Conservation (phyloP, 2,888 invertebrate genomes). For the Drosophila demipolita region DNA sequence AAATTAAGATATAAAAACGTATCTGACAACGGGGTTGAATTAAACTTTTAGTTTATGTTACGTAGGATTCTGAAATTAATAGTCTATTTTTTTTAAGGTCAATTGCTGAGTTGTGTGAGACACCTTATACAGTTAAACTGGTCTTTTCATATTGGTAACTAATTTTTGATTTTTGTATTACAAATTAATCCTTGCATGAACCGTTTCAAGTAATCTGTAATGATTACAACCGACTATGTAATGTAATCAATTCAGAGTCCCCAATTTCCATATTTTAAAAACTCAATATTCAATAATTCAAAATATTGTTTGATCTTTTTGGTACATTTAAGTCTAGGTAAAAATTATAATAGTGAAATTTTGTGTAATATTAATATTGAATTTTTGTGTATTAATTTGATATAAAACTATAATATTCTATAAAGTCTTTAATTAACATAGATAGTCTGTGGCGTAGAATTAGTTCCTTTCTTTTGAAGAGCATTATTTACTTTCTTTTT, state of each 20-base stretch:
- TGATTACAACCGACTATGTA: too few species aligned
- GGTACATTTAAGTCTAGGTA: not conserved
- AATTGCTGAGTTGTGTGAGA: not conserved
- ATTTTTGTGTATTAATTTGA: not conserved
- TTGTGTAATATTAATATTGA: not conserved
- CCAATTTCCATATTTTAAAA: too few species aligned
- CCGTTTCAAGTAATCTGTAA: too few species aligned
- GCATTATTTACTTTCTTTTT: not conserved
- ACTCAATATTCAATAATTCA: too few species aligned
- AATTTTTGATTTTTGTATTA: too few species aligned
- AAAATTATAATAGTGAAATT: not conserved
- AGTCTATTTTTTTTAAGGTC: not conserved
- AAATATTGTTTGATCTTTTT: too few species aligned
- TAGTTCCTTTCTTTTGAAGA: not conserved
- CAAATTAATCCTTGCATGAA: too few species aligned
- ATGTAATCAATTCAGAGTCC: too few species aligned
- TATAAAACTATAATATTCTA: not conserved
- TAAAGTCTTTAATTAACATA: not conserved
- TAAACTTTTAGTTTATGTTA: not conserved
- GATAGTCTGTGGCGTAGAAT: not conserved
- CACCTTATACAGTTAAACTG: not conserved
- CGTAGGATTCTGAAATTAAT: not conserved
- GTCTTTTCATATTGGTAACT: not conserved
- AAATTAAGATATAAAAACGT: not conserved
- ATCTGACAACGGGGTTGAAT: not conserved